A percentile compares a stretch with the other conserved stretches of the same genome.
Conservation (phyloP, 1,140 invertebrate genomes). For the Drosophila biarmipes region DNA sequence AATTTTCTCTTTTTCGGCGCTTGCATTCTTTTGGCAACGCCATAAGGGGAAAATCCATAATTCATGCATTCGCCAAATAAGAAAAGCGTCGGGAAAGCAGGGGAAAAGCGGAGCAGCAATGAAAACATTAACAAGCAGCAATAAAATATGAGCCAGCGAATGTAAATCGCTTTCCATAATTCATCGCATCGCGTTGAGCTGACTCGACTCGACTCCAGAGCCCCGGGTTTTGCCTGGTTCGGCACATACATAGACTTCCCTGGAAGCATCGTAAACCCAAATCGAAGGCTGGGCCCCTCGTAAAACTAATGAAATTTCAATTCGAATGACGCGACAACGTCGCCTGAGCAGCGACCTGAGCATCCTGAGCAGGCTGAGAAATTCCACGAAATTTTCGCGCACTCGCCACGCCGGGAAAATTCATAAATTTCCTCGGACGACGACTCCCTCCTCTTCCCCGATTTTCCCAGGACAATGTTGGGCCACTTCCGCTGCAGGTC, state of each 20-base stretch:
- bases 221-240: slow-evolving; percentile 1
- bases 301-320: slow-evolving; percentile 83
- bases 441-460: neutral
- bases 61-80: slow-evolving; percentile 79
- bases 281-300: slow-evolving; percentile 58
- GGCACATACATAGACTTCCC: slow-evolving; percentile 39
- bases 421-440: slow-evolving; percentile 53
- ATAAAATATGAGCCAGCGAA: slow-evolving; percentile 75
- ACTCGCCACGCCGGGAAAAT: slow-evolving; percentile 66
- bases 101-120: slow-evolving; percentile 47
- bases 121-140: slow-evolving; percentile 77
- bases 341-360: slow-evolving; percentile 1
- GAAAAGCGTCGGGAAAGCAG: slow-evolving; percentile 31
- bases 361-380: slow-evolving; percentile 15
- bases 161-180: slow-evolving; percentile 80
- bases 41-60: slow-evolving; percentile 76
- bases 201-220: slow-evolving; percentile 15
- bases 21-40: slow-evolving; percentile 56
- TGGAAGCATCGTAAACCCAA: slow-evolving; percentile 67
- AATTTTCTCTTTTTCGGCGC: slow-evolving; percentile 46
- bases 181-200: slow-evolving; percentile 68
- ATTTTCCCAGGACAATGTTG: slow-evolving; percentile 47
- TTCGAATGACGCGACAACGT: slow-evolving; percentile 70
- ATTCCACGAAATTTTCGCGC: slow-evolving; percentile 81
- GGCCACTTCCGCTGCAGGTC: slow-evolving; percentile 67